Base-by-base conservation (phyloP, 2,888 invertebrate genomes). In the Himalopsyche tibetana region DNA sequence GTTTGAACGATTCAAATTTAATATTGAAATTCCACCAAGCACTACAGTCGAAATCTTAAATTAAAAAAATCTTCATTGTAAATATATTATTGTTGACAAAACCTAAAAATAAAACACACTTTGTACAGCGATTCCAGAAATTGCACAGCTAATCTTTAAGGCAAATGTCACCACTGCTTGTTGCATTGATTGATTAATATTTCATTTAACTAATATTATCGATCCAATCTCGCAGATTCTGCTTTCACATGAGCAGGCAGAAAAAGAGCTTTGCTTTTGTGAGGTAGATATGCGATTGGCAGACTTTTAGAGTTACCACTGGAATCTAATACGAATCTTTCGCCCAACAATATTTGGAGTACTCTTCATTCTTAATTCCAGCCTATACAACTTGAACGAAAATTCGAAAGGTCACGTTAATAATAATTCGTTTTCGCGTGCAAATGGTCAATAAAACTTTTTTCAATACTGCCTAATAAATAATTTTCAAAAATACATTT, bases 221-320 rank as follows among this genome's bases (percentile, higher is more conserved):
- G 38, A 3, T 74, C 74, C 19, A 6, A 15, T 28, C 36, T 74
- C 74, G 38, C 15, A 74, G 36, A 74, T 74, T 36, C 36, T 51
- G 12, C 19, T 74, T 12, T 15, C 15, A 74, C 36, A 36, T 74
- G 74, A 74, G 19, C 11, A 12, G 74, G 74, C 36, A 74, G 19
- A 74, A 74, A 74, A 74, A 36, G 74, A 36, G 38, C 74, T 15
- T 74, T 38, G 36, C 74, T 12, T 74, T 74, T 74, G 74, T 74
- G 5, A 74, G 74, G 74, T 74, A 74, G 38, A 12, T 74, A 74
- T 38, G 38, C 74, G 74, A 74, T 74, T 74, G 74, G 74, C 74
- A 74, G 74, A 74, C 12, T 38, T 74, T 36, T 74, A 15, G 74
- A 74, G 74, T 38, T 11, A 36, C 74, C 74, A 4, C 74, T 74